Conservation (phyloP, 2,113 vertebrate genomes). For the Clarias macrocephalus region DNA sequence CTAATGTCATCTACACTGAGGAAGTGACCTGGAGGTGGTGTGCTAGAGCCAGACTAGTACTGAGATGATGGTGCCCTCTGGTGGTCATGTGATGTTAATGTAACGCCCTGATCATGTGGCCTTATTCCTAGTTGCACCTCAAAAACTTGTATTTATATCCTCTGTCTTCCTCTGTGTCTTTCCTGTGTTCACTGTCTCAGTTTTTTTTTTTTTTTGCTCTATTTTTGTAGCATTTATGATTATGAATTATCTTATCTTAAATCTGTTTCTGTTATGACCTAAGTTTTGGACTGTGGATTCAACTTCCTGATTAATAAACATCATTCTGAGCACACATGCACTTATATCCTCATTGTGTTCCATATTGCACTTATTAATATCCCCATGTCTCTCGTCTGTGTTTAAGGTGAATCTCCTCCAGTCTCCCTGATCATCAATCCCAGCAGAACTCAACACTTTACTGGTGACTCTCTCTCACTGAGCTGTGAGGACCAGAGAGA, state of each 20-base stretch:
- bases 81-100: too few species aligned
- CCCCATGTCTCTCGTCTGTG: background rate
- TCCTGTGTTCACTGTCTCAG: background rate
- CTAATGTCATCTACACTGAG: too few species aligned
- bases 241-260: background rate
- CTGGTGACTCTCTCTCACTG: background rate
- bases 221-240: background rate
- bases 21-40: too few species aligned
- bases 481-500: constrained; percentile 3
- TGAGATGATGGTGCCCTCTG: too few species aligned
- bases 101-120: too few species aligned
- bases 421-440: background rate
- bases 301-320: background rate
- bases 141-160: background rate
- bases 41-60: too few species aligned
- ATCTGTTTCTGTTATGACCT: background rate
- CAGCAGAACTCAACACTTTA: background rate
- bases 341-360: background rate
- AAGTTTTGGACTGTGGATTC: background rate
- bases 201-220: background rate
- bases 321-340: background rate
- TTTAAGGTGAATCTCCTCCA: constrained; percentile 17
- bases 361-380: background rate
- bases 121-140: too few species aligned
- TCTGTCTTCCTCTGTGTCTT: background rate